Evolutionary conservation across 2,113 vertebrate species (phyloP), one percentile per base, ranked within the genome.

Genomic region (Corythoichthys intestinalis): DNA sequence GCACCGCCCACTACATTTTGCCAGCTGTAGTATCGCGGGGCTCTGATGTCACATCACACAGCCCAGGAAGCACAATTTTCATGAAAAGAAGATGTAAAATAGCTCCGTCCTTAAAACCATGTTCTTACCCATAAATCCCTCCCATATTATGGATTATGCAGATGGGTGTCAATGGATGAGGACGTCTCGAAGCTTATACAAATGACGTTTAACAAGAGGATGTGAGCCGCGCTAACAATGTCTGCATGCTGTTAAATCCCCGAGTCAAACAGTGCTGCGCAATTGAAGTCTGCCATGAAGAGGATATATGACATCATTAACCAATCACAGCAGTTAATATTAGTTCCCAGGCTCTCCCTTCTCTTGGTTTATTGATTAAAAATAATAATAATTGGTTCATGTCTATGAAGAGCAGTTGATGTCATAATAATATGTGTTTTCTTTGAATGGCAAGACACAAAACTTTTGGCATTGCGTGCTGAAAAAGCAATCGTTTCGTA

Each of bases 71-170:
- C 50, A 63, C 65, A 20, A 11, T 50, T 71, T 17, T 47, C 74
- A 69, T 71, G 61, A 38, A 60, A 56, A 74, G 53, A 64, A 63
- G 74, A 71, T 37, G 49, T 77, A 70, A 73, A 77, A 65, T 75
- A 83, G 71, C 49, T 2, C 34, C 63, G 56, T 66, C 49, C 53
- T 78, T 71, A 79, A 82, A 76, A 71, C 58, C 0, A 12, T 57
- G 64, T 71, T 53, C 70, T 78, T 15, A 70, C 79, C 83, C 66
- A 82, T 87, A 86, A 79, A 86, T 83, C 79, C 67, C 75, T 79
- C 72, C 62, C 56, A 57, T 86, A 80, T 76, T 80, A 76, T 76
- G 75, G 80, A 84, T 89, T 83, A 85, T 76, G 80, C 71, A 83
- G 77, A 83, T 75, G 61, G 59, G 74, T 74, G 74, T 82, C 82